Conservation (phyloP, 2,888 invertebrate genomes). For the Apotomis turbidana region DNA sequence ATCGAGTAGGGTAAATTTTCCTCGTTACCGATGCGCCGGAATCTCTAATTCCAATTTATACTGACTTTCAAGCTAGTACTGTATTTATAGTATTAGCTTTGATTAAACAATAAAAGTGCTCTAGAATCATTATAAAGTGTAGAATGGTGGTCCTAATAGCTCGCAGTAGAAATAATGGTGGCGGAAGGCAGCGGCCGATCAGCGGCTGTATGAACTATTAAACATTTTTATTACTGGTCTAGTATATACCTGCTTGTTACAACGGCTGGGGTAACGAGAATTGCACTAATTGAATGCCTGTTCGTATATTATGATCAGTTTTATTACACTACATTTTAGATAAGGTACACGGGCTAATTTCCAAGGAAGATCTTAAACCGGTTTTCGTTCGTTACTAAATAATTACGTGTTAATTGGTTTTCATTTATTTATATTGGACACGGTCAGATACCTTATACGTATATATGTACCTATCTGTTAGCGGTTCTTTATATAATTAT, state of each 20-base stretch:
- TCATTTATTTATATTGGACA: neutral
- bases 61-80: neutral
- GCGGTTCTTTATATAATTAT: neutral
- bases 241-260: conserved; percentile 13
- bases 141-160: conserved; percentile 10
- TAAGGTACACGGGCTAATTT: neutral
- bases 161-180: conserved; percentile 19
- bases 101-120: conserved; percentile 7
- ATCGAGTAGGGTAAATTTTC: too few relatives aligned
- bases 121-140: conserved; percentile 8
- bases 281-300: conserved; percentile 24
- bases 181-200: conserved; percentile 21
- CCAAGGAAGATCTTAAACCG: neutral
- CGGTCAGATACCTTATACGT: neutral
- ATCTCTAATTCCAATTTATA: neutral
- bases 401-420: conserved; percentile 8
- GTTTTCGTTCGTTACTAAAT: neutral
- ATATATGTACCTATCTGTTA: too few relatives aligned
- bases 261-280: conserved; percentile 5
- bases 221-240: conserved; percentile 22
- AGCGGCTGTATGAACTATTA: conserved; percentile 17
- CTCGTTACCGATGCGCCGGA: too few relatives aligned
- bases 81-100: neutral
- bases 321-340: conserved; percentile 5
- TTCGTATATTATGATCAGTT: conserved; percentile 6